Conservation (phyloP, 2,113 vertebrate species). For the Zapornia atra region DNA sequence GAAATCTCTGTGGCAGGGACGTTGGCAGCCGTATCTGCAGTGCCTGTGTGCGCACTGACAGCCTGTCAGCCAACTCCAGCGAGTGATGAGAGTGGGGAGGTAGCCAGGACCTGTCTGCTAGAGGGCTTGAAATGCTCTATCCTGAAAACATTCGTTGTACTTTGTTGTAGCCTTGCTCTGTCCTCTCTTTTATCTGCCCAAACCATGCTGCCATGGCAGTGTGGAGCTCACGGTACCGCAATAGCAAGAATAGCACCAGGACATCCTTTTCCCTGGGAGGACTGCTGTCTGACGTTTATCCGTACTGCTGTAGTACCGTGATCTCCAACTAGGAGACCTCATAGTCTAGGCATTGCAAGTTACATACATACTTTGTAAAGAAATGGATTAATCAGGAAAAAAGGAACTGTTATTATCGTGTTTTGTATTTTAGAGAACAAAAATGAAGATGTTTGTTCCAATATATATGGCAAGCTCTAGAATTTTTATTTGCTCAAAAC, state of each 20-base stretch:
- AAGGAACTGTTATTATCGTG: background rate
- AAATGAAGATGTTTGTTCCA: background rate
- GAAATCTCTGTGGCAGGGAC: background rate
- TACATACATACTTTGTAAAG: background rate
- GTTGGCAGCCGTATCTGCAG: background rate
- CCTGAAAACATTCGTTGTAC: background rate
- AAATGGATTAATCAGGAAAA: background rate
- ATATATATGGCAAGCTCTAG: background rate
- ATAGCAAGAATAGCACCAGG: background rate
- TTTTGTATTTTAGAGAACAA: background rate
- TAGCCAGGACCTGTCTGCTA: background rate
- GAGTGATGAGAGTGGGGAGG: background rate
- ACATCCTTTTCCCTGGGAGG: background rate
- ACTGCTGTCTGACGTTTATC: background rate
- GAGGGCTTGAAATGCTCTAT: background rate
- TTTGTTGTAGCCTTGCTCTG: background rate
- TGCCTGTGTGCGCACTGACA: background rate
- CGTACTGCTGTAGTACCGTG: background rate
- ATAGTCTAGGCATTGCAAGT: background rate
- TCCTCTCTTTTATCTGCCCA: background rate
- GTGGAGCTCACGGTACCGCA: accelerated
- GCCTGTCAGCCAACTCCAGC: background rate
- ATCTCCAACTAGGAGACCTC: background rate
- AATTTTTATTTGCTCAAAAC: background rate
- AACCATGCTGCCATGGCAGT: accelerated